Percentiles rank a stretch among this genome's conserved stretches.
These are phyloP conservation scores for Heloderma charlesbogerti DNA, from an alignment of 2,113 vertebrate genomes.

Conservation along the genomic window DNA sequence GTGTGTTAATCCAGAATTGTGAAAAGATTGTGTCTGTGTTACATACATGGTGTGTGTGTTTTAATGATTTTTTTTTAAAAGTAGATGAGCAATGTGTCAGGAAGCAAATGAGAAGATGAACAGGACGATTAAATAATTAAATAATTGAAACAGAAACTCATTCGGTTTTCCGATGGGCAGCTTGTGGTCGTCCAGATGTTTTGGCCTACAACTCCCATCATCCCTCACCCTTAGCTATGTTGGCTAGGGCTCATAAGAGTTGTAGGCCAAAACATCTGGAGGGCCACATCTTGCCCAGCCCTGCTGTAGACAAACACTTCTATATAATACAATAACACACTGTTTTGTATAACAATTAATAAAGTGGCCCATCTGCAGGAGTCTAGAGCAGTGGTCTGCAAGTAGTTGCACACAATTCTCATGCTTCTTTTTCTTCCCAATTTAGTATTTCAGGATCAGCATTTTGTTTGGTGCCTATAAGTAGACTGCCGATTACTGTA, in stretches of 20 bases:
- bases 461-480: slow-evolving; percentile 3
- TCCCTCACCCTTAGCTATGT: too few species aligned
- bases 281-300: not conserved
- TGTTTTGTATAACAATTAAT: slow-evolving; percentile 18
- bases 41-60: too few species aligned
- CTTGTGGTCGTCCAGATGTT: not conserved
- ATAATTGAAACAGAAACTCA: not conserved
- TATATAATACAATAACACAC: not conserved
- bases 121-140: slow-evolving; percentile 16
- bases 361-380: not conserved
- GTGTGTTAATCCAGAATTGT: not conserved
- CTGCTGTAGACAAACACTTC: not conserved
- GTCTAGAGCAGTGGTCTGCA: not conserved
- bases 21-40: too few species aligned
- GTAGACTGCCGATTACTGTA: slow-evolving; percentile 43
- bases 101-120: slow-evolving; percentile 33
- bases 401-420: not conserved
- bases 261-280: too few species aligned
- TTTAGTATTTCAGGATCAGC: slow-evolving; percentile 26
- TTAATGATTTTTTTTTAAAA: slow-evolving; percentile 38
- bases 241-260: too few species aligned
- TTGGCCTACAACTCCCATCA: too few species aligned
- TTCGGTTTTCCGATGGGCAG: not conserved
- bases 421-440: slow-evolving; percentile 24
- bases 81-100: not conserved